Base-by-base conservation (phyloP, 1,140 invertebrate species). In the Catajapyx aquilonaris region DNA sequence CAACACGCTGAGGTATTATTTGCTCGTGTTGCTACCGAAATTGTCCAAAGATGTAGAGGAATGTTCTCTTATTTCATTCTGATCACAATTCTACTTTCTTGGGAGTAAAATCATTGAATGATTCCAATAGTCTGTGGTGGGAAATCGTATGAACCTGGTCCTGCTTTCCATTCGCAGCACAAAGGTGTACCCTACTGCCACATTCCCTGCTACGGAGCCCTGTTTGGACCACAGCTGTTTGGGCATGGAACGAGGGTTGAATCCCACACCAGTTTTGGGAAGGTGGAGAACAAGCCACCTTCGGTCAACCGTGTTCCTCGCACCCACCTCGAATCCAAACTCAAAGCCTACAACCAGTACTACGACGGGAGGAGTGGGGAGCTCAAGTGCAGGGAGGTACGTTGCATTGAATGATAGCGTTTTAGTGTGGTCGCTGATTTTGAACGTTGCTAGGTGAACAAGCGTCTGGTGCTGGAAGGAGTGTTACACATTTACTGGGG, bases 121-220 rank as follows among this genome's bases (percentile, higher is more conserved):
- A n/a, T n/a, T n/a, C n/a, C n/a, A n/a, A n/a, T n/a, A n/a, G n/a
- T n/a, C n/a, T n/a, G n/a, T n/a, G n/a, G n/a, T n/a, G n/a, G n/a
- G n/a, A n/a, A n/a, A n/a, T n/a, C n/a, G n/a, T n/a, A n/a, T n/a
- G n/a, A n/a, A n/a, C n/a, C n/a, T n/a, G n/a, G n/a, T n/a, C n/a
- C n/a, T n/a, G n/a, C n/a, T n/a, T n/a, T 42, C 41, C 44, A 41
- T 44, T 60, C 55, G 38, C 53, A 84, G 77, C 81, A 87, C 54
- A 85, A 88, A 62, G 80, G 80, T 36, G 76, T 83, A 38, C 83
- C 85, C 28, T 90, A 87, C 50, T 90, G 84, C 45, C 76, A 88
- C 61, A 78, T 83, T 21, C 84, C 83, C 21, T 90, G 85, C 52
- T 88, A 90, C 56, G 76, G 79, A 41, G 81, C 81, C 11, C 52